A percentile compares a stretch with the other conserved stretches of the same genome.
These are phyloP conservation scores for Pimephales promelas DNA, from an alignment of 2,113 vertebrate species.

Conservation along the genomic window DNA sequence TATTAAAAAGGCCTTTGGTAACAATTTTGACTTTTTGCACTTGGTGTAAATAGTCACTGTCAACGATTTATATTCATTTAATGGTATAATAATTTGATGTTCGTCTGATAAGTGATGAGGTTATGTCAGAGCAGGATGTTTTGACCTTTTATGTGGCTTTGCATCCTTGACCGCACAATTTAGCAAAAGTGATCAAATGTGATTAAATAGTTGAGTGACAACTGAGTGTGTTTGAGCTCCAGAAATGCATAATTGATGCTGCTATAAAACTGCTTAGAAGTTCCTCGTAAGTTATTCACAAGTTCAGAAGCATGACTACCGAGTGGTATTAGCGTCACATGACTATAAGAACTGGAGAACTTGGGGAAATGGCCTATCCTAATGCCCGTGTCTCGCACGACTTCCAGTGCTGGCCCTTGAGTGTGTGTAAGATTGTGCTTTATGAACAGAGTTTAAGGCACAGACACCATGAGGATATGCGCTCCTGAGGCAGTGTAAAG, in stretches of 20 bases:
- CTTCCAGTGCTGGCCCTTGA: not conserved
- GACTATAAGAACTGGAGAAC: conserved; percentile 22
- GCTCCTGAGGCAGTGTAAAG: conserved; percentile 32
- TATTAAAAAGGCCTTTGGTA: not conserved
- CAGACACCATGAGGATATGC: conserved; percentile 21
- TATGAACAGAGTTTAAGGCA: conserved; percentile 33
- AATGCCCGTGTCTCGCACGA: not conserved
- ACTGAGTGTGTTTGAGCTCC: not conserved
- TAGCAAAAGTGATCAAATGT: not conserved
- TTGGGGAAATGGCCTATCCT: conserved; percentile 10
- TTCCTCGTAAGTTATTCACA: not conserved
- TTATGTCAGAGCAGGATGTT: not conserved
- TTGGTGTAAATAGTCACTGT: not conserved
- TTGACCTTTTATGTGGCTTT: not conserved
- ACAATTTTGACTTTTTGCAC: not conserved
- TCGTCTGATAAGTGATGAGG: not conserved
- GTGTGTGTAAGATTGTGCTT: conserved; percentile 32
- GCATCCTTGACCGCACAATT: not conserved
- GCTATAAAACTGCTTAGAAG: not conserved
- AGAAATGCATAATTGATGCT: not conserved
- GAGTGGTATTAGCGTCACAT: not conserved
- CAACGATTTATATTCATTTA: not conserved
- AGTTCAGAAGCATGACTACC: conserved; percentile 9
- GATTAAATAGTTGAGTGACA: not conserved
- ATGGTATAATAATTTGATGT: not conserved